Conservation (phyloP, 2,113 vertebrate genomes). For the Ctenodactylus gundi region DNA sequence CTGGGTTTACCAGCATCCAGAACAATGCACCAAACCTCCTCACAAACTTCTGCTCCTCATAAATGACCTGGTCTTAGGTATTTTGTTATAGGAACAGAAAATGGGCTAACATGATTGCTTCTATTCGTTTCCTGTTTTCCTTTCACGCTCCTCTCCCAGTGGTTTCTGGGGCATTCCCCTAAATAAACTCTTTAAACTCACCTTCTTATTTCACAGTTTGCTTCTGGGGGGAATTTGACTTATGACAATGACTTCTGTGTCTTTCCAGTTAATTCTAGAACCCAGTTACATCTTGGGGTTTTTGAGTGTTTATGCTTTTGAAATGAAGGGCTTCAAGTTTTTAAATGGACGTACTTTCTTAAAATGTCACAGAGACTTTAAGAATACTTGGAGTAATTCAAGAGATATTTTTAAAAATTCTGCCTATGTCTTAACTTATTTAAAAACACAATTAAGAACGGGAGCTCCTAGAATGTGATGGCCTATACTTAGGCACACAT, state of each 20-base stretch:
- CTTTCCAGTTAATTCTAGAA: slow-evolving; percentile 46
- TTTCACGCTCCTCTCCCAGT: not conserved
- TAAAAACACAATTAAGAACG: not conserved
- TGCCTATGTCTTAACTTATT: slow-evolving; percentile 39
- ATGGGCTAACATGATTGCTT: not conserved
- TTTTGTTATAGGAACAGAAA: not conserved
- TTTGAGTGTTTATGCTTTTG: slow-evolving; percentile 42
- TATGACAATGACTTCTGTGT: slow-evolving; percentile 36
- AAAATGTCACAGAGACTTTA: slow-evolving; percentile 28
- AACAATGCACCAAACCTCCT: not conserved
- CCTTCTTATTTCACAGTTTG: slow-evolving; percentile 25
- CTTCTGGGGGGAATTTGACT: not conserved
- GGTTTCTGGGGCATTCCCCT: not conserved
- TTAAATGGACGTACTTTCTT: slow-evolving; percentile 35
- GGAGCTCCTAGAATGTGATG: slow-evolving; percentile 10
- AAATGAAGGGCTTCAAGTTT: slow-evolving; percentile 39
- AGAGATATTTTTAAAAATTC: slow-evolving; percentile 10
- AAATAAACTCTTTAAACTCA: not conserved
- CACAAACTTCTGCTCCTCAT: not conserved
- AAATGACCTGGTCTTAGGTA: not conserved
- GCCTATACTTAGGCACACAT: not conserved
- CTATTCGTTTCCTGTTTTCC: not conserved
- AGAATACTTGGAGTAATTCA: slow-evolving; percentile 52
- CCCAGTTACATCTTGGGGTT: slow-evolving; percentile 11
- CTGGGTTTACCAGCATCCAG: not conserved